Evolutionary conservation across 2,113 vertebrate genomes (phyloP).

Genomic region (Oreotrochilus melanogaster): DNA sequence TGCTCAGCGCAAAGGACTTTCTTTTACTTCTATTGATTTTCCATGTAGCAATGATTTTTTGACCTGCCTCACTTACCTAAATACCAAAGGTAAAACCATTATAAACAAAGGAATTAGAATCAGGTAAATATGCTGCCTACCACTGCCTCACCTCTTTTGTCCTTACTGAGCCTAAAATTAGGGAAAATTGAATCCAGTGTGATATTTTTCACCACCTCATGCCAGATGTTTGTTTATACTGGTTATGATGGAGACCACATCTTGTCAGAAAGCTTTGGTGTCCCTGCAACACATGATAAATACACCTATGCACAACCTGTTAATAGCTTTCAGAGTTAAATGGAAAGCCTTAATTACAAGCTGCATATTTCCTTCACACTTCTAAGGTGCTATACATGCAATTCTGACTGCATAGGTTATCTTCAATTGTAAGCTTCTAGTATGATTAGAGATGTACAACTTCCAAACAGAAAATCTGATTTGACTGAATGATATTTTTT

Average conservation of each 20-base stretch:
- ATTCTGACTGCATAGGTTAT: not conserved
- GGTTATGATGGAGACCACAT: not conserved
- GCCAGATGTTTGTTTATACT: not conserved
- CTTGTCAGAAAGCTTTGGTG: not conserved
- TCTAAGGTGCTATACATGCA: not conserved
- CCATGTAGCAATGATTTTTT: not conserved
- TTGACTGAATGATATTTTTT: slow-evolving; percentile 6
- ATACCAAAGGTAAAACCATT: not conserved
- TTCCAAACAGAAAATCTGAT: not conserved
- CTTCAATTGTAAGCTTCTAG: not conserved
- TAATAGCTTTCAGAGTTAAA: not conserved
- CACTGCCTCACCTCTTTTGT: not conserved
- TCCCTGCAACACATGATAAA: not conserved
- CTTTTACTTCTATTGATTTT: not conserved
- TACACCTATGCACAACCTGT: not conserved
- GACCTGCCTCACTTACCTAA: not conserved
- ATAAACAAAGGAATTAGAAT: not conserved
- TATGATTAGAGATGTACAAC: not conserved
- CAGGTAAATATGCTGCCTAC: not conserved
- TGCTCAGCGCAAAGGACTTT: not conserved
- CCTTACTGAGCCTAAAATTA: not conserved
- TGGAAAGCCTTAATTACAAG: not conserved
- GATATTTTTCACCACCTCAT: not conserved
- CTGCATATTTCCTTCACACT: not conserved
- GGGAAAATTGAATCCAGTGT: not conserved